Evolutionary conservation across 2,888 invertebrate species (phyloP).

Genomic region (Tetragonula carbonaria): DNA sequence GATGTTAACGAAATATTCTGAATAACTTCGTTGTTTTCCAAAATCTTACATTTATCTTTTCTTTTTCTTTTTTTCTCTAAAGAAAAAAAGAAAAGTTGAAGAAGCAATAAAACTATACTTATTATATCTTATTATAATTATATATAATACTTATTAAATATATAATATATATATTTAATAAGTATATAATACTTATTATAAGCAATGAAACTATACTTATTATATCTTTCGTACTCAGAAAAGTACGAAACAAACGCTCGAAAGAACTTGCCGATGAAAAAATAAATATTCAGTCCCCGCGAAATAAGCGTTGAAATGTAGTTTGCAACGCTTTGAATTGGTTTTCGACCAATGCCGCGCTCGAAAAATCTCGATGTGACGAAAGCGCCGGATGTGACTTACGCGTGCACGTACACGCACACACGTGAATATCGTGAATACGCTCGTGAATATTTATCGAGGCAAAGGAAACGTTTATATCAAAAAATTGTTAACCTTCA

Average conservation of each 20-base stretch:
- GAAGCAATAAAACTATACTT: neutral
- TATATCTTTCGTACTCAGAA: too few species aligned
- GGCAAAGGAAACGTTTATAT: conserved; percentile 9
- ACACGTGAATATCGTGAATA: neutral
- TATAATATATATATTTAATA: too few species aligned
- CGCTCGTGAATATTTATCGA: conserved; percentile 28
- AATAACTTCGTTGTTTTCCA: neutral
- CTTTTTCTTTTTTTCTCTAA: too few species aligned
- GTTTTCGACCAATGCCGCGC: neutral
- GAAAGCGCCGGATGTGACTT: conserved; percentile 22
- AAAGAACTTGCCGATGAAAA: neutral
- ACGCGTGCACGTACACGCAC: neutral
- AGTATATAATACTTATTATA: too few species aligned
- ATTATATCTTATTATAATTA: too few species aligned
- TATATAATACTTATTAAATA: too few species aligned
- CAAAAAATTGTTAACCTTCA: conserved; percentile 15
- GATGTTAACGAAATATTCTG: neutral
- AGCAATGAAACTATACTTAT: too few species aligned
- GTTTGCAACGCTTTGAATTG: neutral
- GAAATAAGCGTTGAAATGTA: too few species aligned
- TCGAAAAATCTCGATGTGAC: neutral
- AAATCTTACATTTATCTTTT: neutral
- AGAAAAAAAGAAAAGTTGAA: neutral
- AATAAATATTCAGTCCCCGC: too few species aligned
- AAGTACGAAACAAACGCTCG: conserved; percentile 2